phyloP scores from a whole-genome alignment of 2,113 vertebrate genomes.

The Hemibagrus wyckioides region DNA sequence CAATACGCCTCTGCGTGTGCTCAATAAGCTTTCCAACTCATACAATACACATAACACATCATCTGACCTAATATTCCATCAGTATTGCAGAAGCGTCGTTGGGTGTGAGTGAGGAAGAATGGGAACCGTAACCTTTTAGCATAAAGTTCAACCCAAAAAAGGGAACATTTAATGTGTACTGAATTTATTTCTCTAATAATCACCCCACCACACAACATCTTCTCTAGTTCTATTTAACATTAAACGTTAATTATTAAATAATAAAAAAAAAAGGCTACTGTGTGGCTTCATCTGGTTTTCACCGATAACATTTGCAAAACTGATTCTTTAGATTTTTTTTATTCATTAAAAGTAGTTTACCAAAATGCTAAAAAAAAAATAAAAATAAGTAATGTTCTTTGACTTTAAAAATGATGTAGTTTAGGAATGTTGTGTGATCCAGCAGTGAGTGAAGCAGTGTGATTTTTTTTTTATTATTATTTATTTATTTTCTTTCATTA shows the following conservation, averaged over 20 bases:
- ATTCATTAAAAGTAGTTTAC: neutral
- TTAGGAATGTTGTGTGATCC: neutral
- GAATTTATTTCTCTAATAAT: neutral
- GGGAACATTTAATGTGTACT: neutral
- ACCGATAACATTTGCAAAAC: neutral
- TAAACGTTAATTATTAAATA: neutral
- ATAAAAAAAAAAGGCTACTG: neutral
- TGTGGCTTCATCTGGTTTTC: neutral
- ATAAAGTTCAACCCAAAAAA: neutral
- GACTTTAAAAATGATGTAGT: neutral
- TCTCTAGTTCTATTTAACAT: neutral
- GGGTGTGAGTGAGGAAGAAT: neutral
- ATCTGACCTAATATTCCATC: slow-evolving; percentile 8
- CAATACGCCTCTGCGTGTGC: neutral
- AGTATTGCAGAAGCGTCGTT: neutral
- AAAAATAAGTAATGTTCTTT: neutral
- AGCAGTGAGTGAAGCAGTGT: neutral
- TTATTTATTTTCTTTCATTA: neutral
- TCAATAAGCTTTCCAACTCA: neutral
- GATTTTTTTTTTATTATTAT: neutral
- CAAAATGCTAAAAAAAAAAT: neutral
- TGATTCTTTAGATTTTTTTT: neutral
- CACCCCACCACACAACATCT: neutral
- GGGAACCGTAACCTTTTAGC: neutral
- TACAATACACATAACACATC: neutral